Evolutionary conservation across 2,888 invertebrate genomes (phyloP).

Genomic region (Chromoteleia sp.): DNA sequence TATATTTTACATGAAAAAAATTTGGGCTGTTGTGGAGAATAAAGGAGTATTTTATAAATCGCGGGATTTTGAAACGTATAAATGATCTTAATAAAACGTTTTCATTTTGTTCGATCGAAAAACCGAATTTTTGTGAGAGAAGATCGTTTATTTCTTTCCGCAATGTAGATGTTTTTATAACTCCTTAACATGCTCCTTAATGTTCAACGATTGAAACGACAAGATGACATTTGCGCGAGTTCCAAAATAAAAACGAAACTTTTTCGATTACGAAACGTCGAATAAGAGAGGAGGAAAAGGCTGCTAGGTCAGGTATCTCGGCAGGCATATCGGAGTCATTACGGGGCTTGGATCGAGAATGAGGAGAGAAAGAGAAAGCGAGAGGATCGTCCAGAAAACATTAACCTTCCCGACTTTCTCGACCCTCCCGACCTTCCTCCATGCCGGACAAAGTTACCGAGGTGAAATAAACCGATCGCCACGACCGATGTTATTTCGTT

Average conservation of each 20-base stretch:
- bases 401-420: conserved; percentile 63
- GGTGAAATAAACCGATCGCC: conserved; percentile 49
- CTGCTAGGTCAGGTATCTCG: conserved; percentile 41
- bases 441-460: conserved; percentile 45
- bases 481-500: conserved; percentile 33
- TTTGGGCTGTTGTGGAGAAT: too few species aligned
- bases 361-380: conserved; percentile 61
- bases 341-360: conserved; percentile 21
- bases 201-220: background rate
- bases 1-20: too few species aligned
- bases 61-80: too few species aligned
- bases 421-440: conserved; percentile 54
- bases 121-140: too few species aligned
- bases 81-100: too few species aligned
- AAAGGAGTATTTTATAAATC: too few species aligned
- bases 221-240: conserved; percentile 7
- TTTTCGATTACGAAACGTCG: conserved; percentile 31
- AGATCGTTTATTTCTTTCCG: too few species aligned
- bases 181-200: background rate
- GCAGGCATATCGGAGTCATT: conserved; percentile 33
- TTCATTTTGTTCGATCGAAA: too few species aligned
- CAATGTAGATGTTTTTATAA: too few species aligned
- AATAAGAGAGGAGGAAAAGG: conserved; percentile 31
- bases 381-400: conserved; percentile 57
- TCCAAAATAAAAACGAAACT: conserved; percentile 20